Conservation (phyloP, 2,888 invertebrate species). For the Diploptera punctata region DNA sequence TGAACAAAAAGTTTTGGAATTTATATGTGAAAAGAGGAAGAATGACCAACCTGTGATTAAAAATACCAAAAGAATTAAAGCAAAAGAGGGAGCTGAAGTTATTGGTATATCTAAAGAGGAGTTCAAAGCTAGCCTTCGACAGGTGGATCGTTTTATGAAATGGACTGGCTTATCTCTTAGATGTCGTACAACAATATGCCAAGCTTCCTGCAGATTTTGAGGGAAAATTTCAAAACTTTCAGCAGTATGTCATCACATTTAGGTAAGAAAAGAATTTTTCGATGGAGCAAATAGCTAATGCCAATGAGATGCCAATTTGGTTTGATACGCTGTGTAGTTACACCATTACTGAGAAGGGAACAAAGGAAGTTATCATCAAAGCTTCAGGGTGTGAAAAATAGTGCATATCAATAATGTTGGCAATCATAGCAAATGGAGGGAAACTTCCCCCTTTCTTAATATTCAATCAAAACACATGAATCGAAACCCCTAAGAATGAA, state of each 20-base stretch:
- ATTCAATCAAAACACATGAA: no score
- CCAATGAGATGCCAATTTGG: conserved; percentile 6
- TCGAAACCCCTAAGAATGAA: no score
- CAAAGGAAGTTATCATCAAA: conserved; percentile 17
- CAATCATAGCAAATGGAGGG: no score
- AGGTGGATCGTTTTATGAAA: conserved; percentile 7
- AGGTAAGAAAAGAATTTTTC: background rate
- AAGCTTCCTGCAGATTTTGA: conserved; percentile 18
- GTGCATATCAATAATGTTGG: no score
- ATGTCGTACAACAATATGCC: background rate
- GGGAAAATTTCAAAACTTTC: background rate
- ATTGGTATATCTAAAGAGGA: background rate
- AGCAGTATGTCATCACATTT: conserved; percentile 4
- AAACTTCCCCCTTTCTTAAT: no score
- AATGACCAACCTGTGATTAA: background rate
- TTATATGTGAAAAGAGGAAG: background rate
- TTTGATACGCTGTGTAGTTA: background rate
- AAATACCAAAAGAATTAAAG: background rate
- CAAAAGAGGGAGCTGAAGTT: conserved; percentile 1
- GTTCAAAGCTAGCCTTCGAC: background rate
- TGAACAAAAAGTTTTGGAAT: conserved; percentile 7
- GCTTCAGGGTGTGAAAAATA: no score
- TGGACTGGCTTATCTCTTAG: background rate
- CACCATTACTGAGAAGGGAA: conserved; percentile 16
- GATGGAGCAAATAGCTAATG: conserved; percentile 9